Base-by-base conservation (phyloP, 2,888 invertebrate genomes). In the Drosophila borborema region DNA sequence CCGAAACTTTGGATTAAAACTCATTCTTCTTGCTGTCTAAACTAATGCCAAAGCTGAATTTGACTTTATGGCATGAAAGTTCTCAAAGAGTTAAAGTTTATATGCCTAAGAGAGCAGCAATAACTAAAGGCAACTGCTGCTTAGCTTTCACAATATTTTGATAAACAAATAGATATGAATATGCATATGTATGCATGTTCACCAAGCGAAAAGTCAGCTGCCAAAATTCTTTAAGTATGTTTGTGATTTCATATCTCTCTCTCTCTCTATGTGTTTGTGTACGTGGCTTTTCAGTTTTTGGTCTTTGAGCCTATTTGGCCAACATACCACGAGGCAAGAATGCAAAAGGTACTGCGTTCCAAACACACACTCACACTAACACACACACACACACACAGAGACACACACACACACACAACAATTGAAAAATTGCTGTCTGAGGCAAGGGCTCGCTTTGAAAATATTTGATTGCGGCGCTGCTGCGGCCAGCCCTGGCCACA, bases 381-480 rank as follows among this genome's bases (percentile, higher is more conserved):
- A 61, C 48, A 64, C 58, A 56, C 28, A 40, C 36, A 14, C 53
- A 18, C 69, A 48, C 49, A 58, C 64, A 54, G 40, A 64, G 63
- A 53, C 38, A 54, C 43, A 31, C 34, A 23, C 23, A 23, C 38
- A 40, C 23, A 23, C 70, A 59, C 41, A 65, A 71, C 76, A 65
- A 68, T 68, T 60, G 72, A 28, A 60, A 76, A 77, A 77, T 63
- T 77, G 51, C 73, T 64, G 49, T 59, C 64, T 43, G 48, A 14
- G 46, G 41, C 66, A 61, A 53, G 46, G 43, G 62, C 46, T 49
- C 23, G 54, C 54, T 55, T 48, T 45, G 65, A 67, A 63, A 64
- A 60, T 55, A 55, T 78, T 77, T 74, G 71, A 75, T 79, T 71
- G 61, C 61, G 75, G 74, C 65, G 40, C 61, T 46, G 28, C 63